These are phyloP conservation scores for Platorchestia sp. DNA, from an alignment of 1,140 invertebrate genomes.

Conservation along the genomic window DNA sequence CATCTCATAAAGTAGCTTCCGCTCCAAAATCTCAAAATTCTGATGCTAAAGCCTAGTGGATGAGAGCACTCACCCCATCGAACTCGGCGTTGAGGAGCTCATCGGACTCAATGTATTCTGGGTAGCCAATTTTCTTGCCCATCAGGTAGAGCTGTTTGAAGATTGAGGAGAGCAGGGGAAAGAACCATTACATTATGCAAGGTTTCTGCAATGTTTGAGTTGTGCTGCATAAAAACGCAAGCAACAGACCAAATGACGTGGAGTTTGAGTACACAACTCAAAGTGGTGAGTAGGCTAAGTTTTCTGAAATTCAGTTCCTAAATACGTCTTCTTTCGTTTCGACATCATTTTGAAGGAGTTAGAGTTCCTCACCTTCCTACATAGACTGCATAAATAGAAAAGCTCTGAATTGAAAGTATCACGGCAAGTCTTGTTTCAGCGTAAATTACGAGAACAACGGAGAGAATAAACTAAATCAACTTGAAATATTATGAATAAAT, in stretches of 20 bases:
- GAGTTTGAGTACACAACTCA: neutral
- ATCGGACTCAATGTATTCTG: conserved; percentile 75
- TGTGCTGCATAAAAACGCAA: neutral
- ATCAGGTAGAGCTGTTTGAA: conserved; percentile 72
- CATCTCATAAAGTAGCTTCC: neutral
- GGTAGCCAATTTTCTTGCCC: conserved; percentile 74
- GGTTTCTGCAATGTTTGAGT: neutral
- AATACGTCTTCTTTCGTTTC: neutral
- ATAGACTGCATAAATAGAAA: neutral
- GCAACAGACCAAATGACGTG: neutral
- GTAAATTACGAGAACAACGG: neutral
- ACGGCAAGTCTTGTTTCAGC: neutral
- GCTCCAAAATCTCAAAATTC: neutral
- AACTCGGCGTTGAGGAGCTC: conserved; percentile 74
- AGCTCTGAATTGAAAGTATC: neutral
- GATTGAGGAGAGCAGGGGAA: neutral
- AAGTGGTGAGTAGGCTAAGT: neutral
- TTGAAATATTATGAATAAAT: neutral
- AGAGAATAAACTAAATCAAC: neutral
- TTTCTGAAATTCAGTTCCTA: neutral
- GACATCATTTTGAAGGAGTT: neutral
- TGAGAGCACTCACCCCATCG: conserved; percentile 71
- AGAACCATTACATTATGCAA: conserved; percentile 2
- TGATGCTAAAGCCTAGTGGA: conserved; percentile 5
- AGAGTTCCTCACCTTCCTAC: neutral